Evolutionary conservation across 1,140 invertebrate species (phyloP).

Genomic region (Aleiodes sp.): DNA sequence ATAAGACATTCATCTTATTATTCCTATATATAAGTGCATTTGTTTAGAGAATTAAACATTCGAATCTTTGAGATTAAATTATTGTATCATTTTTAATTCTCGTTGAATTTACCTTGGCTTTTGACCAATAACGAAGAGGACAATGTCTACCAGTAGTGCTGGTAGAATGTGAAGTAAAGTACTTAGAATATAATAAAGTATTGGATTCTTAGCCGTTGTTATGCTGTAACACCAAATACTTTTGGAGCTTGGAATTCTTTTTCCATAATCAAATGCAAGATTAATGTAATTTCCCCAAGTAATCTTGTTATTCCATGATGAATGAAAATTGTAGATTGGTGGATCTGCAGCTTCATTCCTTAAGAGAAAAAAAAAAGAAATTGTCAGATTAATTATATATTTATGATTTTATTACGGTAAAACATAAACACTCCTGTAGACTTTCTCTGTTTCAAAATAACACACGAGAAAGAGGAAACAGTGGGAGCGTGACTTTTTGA

Average conservation of each 20-base stretch:
- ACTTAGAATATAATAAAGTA: conserved; percentile 63
- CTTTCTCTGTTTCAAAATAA: conserved; percentile 11
- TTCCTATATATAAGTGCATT: too few species aligned
- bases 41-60: too few species aligned
- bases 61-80: not conserved
- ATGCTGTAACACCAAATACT: conserved; percentile 69
- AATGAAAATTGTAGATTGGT: conserved; percentile 65
- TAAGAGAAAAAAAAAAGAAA: conserved; percentile 28
- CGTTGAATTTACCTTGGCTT: conserved; percentile 69
- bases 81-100: conserved; percentile 11
- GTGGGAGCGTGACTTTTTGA: not conserved
- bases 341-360: conserved; percentile 56
- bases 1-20: too few species aligned
- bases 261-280: conserved; percentile 59
- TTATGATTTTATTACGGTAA: not conserved
- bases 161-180: conserved; percentile 71
- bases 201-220: conserved; percentile 55
- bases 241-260: conserved; percentile 55
- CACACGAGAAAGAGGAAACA: not conserved
- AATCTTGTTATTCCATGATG: conserved; percentile 57
- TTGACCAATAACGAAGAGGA: conserved; percentile 65
- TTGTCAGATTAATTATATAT: conserved; percentile 1
- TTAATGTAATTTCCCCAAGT: conserved; percentile 65
- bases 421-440: not conserved
- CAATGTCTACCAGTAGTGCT: conserved; percentile 69